Evolutionary conservation across 53 echinoderm and acorn worm genomes (phyloP), one percentile per base, ranked within the genome.

Genomic region (Paelopatides confundens): DNA sequence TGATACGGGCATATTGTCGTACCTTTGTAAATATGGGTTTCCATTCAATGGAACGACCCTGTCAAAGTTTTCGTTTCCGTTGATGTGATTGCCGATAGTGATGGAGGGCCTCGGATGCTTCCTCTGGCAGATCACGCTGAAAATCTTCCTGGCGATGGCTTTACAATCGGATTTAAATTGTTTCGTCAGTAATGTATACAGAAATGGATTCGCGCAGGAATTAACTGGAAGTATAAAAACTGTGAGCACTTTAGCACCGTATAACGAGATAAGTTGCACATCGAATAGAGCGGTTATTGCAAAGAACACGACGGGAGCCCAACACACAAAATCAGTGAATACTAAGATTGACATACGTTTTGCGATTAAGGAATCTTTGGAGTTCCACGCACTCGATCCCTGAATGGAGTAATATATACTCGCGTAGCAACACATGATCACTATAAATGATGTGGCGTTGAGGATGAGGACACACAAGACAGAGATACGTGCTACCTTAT

Each of bases 231-330:
- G 87, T 17, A 96, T 88, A 36, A 96, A 96, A 1, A 96, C 86
- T 0, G 95, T 96, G 1, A 96, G 82, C 11, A 96, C 82, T 66
- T 96, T 96, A n/a, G 96, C 95, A 48, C 92, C 88, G 18, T 91
- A 68, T 33, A 95, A 46, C 40, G 95, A 91, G 47, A 96, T 96
- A 21, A 91, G 47, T 13, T 87, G 64, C 29, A 87, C 65, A 3
- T 89, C 92, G 35, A 96, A 93, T 15, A 89, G 85, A 36, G 94
- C 86, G 15, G 93, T 91, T 30, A 96, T 62, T 29, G 93, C 91
- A 62, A 96, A 96, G 82, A 96, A 95, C 18, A 93, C 90, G 49
- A 96, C 93, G 1, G 96, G 96, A 2, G 96, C 96, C 96, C 94
- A 95, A 83, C 96, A 96, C 17, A 82, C 86, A 46, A 96, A 96